These are phyloP conservation scores for Halisarca cf. caerulea DNA, from an alignment of 37 sponge, comb jelly and placozoan species.

Conservation along the genomic window DNA sequence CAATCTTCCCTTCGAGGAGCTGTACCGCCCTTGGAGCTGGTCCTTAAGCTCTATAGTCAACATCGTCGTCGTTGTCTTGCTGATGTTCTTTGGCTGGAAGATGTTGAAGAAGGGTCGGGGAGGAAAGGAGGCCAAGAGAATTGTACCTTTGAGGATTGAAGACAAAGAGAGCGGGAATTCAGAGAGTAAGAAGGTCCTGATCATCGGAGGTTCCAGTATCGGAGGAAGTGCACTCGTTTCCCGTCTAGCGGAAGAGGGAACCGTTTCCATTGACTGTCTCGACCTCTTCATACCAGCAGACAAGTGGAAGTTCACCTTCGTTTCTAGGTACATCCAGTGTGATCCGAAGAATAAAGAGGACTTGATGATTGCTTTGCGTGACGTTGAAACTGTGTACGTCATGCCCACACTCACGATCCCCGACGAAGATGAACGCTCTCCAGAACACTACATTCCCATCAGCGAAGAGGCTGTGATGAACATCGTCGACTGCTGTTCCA, in stretches of 20 bases:
- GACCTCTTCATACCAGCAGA: conserved; percentile 9
- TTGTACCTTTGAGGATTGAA: conserved; percentile 10
- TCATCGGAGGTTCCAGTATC: background rate
- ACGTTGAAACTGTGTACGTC: conserved; percentile 6
- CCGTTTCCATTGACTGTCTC: background rate
- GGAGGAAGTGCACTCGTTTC: background rate
- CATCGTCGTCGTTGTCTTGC: conserved; percentile 38
- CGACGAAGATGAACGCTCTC: background rate
- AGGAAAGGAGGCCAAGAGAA: background rate
- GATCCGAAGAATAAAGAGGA: background rate
- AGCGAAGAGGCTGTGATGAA: background rate
- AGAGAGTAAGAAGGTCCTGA: background rate
- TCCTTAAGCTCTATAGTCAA: conserved; percentile 57
- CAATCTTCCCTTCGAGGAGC: conserved; percentile 58
- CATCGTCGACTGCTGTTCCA: conserved; percentile 14
- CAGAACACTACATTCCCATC: background rate
- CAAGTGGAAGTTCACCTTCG: background rate
- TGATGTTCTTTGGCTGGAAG: conserved; percentile 11
- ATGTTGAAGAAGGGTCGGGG: background rate
- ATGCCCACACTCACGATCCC: background rate
- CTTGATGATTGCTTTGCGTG: background rate
- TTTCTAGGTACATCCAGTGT: conserved; percentile 12
- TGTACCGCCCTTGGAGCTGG: conserved; percentile 85
- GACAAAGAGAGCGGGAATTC: background rate
- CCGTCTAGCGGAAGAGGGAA: background rate